Base-by-base conservation (phyloP, 2,888 invertebrate genomes). In the Drosophila histrio region DNA sequence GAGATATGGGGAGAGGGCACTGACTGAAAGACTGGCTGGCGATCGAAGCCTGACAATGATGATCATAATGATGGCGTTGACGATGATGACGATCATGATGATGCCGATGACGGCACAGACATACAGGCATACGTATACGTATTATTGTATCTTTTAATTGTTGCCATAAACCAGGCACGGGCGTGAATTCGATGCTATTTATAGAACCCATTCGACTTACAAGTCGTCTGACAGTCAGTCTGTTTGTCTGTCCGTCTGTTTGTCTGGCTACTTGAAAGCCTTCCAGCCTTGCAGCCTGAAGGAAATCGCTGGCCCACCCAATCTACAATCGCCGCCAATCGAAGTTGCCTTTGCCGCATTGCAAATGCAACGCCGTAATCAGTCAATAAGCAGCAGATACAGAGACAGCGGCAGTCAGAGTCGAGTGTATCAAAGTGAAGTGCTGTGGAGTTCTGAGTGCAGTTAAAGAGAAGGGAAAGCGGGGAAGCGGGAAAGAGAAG, bases 141-240 rank as follows among this genome's bases (percentile, higher is more conserved):
- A 47, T 50, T 56, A 57, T 59, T 44, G 26, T 75, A 57, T 53
- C 53, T 61, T 56, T 75, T 72, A 75, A 73, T 73, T 75, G 66
- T 66, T 66, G 61, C 71, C 73, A 75, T 73, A 73, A 75, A 73
- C 44, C 69, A 44, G 64, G 38, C 69, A 56, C 52, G 46, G 30
- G 57, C 38, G 36, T 46, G 62, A 32, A 21, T 47, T 32, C 46
- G 22, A 34, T 41, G 63, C 59, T 73, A 73, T 66, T 73, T 73
- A 75, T 73, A 73, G 73, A 58, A 43, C 26, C 46, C 46, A 59
- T 36, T 47, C 46, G 24, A 64, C 39, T 54, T 49, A 36, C 65
- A 38, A 60, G 19, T 43, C 38, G 44, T 26, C 49, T 32, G 28
- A 34, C 52, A 13, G 63, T 69, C 38, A 30, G 50, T 1, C 7